These are phyloP conservation scores for Manis javanica DNA, from an alignment of 2,797 vertebrate genomes.

Conservation along the genomic window DNA sequence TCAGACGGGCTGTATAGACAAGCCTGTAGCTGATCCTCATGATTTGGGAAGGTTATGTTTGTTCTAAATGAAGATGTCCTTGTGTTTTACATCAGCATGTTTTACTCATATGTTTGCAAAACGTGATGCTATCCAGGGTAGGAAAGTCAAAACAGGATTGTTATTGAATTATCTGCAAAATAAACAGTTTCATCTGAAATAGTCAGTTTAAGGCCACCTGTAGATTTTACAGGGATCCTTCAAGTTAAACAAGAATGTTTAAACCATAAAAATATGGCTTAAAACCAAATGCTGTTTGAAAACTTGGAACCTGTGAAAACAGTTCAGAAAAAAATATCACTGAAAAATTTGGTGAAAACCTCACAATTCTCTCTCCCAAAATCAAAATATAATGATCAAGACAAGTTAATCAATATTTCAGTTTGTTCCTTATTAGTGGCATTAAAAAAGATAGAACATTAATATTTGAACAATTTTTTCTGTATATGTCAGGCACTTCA, in stretches of 20 bases:
- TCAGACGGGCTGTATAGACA: slow-evolving; percentile 17
- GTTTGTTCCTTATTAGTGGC: neutral
- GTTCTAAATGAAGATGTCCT: neutral
- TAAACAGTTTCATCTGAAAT: slow-evolving; percentile 65
- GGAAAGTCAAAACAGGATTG: slow-evolving; percentile 70
- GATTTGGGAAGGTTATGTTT: slow-evolving; percentile 32
- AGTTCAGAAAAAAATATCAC: neutral
- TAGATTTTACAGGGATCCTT: slow-evolving; percentile 31
- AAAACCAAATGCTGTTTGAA: slow-evolving; percentile 41
- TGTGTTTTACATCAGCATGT: slow-evolving; percentile 57
- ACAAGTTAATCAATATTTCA: neutral
- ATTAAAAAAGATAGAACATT: neutral
- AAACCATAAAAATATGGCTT: slow-evolving; percentile 10
- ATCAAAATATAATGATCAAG: neutral
- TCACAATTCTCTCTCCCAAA: neutral
- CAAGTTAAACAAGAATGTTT: slow-evolving; percentile 31
- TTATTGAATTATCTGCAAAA: slow-evolving; percentile 65
- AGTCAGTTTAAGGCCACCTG: slow-evolving; percentile 66
- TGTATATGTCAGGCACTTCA: neutral
- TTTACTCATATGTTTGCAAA: slow-evolving; percentile 69
- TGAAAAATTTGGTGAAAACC: neutral
- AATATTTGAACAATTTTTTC: neutral
- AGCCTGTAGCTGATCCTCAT: neutral
- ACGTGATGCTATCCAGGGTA: slow-evolving; percentile 59
- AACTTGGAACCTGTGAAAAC: neutral